Evolutionary conservation across 2,888 invertebrate species (phyloP).

Genomic region (Macaria liturata): DNA sequence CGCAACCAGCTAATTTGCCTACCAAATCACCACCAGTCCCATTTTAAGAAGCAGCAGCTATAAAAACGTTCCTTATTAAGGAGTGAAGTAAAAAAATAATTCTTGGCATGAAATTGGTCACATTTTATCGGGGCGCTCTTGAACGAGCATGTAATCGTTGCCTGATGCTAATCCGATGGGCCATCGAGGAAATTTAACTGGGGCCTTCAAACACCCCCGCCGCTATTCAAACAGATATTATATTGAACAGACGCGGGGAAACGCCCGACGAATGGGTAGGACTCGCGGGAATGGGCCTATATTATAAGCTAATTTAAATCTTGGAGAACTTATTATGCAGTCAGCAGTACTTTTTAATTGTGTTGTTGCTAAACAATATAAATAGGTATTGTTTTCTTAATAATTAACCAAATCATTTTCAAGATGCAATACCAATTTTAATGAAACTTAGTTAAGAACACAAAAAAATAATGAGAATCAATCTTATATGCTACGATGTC

Average conservation of each 20-base stretch:
- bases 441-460: too few species aligned
- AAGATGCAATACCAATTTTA: too few species aligned
- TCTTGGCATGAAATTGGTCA: conserved; percentile 38
- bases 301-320: too few species aligned
- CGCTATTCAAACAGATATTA: conserved; percentile 25
- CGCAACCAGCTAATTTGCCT: conserved; percentile 9
- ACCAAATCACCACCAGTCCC: conserved; percentile 16
- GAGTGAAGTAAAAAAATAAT: conserved; percentile 35
- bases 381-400: too few species aligned
- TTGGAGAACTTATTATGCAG: too few species aligned
- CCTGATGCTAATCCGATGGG: conserved; percentile 75
- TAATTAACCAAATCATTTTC: too few species aligned
- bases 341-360: too few species aligned
- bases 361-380: too few species aligned
- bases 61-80: conserved; percentile 27
- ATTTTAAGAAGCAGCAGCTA: conserved; percentile 13
- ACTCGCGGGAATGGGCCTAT: neutral
- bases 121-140: conserved; percentile 57
- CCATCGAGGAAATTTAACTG: conserved; percentile 67
- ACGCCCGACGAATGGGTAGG: neutral
- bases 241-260: conserved; percentile 9
- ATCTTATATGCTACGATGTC: too few species aligned
- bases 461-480: too few species aligned
- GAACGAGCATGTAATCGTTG: conserved; percentile 60
- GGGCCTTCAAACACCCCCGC: conserved; percentile 56